Conservation (phyloP, 2,797 vertebrate genomes). For the Centropyge bicolor region DNA sequence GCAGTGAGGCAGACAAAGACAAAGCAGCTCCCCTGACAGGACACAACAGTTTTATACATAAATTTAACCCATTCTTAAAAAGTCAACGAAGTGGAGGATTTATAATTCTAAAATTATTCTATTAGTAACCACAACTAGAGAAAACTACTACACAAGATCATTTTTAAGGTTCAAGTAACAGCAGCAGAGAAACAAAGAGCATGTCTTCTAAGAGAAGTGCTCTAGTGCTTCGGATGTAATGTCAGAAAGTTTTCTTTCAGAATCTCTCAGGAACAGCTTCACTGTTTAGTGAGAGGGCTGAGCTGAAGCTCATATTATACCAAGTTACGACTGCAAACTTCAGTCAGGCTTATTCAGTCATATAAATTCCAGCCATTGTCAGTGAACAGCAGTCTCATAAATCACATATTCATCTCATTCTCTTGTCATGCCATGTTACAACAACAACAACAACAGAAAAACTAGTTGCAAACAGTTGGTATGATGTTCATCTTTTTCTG, state of each 20-base stretch:
- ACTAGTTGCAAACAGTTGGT: too few relatives aligned
- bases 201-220: background rate
- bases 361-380: background rate
- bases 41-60: too few relatives aligned
- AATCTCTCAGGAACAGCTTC: conserved; percentile 12
- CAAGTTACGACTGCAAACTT: conserved; percentile 6
- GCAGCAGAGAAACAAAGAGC: too few relatives aligned
- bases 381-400: background rate
- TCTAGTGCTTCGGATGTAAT: background rate
- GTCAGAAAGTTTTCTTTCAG: background rate
- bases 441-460: conserved; percentile 1
- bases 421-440: background rate
- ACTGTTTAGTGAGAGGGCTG: background rate
- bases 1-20: too few relatives aligned
- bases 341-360: conserved; percentile 12
- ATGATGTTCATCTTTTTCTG: too few relatives aligned
- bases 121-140: too few relatives aligned
- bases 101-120: too few relatives aligned
- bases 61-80: too few relatives aligned
- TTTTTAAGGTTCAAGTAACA: too few relatives aligned
- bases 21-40: too few relatives aligned
- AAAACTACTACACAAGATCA: too few relatives aligned
- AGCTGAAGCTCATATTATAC: background rate
- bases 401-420: background rate
- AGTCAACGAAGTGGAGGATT: too few relatives aligned